Evolutionary conservation across 1,140 invertebrate genomes (phyloP).

Genomic region (Drosophila watanabei): DNA sequence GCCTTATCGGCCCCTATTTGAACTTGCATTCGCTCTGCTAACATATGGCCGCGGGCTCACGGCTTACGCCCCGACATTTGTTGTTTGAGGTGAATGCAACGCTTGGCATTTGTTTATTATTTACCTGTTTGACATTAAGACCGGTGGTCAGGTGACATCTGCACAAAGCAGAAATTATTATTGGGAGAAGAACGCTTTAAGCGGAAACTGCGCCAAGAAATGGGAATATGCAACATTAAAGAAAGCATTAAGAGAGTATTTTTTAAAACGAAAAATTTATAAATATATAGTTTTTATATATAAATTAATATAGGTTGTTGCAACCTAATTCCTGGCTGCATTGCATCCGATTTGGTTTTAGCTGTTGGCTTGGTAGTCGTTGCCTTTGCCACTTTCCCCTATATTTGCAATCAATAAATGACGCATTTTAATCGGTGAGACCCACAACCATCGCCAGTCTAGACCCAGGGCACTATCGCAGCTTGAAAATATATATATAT

Average conservation of each 20-base stretch:
- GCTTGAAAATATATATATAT: conserved; percentile 5
- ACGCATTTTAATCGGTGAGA: conserved; percentile 37
- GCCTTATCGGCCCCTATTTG: conserved; percentile 40
- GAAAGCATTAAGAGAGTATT: too few relatives aligned
- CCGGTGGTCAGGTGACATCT: conserved; percentile 23
- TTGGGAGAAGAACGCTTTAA: background rate
- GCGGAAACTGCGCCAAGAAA: background rate
- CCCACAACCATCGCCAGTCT: conserved; percentile 6
- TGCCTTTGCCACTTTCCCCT: conserved; percentile 32
- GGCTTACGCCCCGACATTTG: conserved; percentile 20
- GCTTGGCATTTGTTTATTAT: conserved; percentile 28
- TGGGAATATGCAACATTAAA: too few relatives aligned
- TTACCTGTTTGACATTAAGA: conserved; percentile 17
- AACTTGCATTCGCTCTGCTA: conserved; percentile 15
- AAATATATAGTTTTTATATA: too few relatives aligned
- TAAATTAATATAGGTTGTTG: too few relatives aligned
- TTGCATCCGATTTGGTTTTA: conserved; percentile 17
- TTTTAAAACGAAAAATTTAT: too few relatives aligned
- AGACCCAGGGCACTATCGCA: conserved; percentile 14
- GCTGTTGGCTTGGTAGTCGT: conserved; percentile 10
- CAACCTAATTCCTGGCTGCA: background rate
- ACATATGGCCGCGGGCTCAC: conserved; percentile 35
- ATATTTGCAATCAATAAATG: conserved; percentile 53
- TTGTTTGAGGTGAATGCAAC: conserved; percentile 5
- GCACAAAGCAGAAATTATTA: background rate